Evolutionary conservation across 2,797 vertebrate species (phyloP).

Genomic region (Eulemur albifrons): DNA sequence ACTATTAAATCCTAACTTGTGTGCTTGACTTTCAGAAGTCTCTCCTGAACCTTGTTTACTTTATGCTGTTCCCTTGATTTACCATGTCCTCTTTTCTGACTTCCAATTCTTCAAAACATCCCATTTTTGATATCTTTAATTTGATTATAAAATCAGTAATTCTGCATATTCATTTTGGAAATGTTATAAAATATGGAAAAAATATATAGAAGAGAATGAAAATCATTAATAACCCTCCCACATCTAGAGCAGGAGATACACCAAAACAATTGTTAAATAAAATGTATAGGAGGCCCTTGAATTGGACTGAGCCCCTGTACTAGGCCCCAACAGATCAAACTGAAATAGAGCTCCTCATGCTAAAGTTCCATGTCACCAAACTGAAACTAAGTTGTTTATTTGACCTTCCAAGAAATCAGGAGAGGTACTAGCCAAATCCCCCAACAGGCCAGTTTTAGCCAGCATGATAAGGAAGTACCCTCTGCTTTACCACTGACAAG

Average conservation of each 20-base stretch:
- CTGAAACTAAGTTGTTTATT: neutral
- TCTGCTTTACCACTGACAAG: neutral
- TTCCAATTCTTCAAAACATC: neutral
- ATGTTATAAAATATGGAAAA: neutral
- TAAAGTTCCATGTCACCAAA: neutral
- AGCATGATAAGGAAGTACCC: neutral
- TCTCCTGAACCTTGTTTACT: neutral
- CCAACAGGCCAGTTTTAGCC: neutral
- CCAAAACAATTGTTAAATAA: neutral
- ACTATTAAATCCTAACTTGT: neutral
- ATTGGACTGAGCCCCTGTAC: neutral
- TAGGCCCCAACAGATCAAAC: neutral
- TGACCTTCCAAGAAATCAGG: neutral
- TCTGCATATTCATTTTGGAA: neutral
- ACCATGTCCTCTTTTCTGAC: neutral
- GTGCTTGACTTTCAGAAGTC: neutral
- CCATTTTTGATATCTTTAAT: neutral
- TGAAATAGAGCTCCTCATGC: neutral
- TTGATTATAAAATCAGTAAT: constrained; percentile 21
- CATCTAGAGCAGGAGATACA: neutral
- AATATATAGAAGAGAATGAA: neutral
- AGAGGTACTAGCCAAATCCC: neutral
- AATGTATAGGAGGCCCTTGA: neutral
- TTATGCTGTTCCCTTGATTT: neutral
- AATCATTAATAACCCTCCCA: neutral